Percentiles rank a stretch among this genome's conserved stretches.
phyloP scores from a whole-genome alignment of 2,113 vertebrate species.

The Ursus arctos region DNA sequence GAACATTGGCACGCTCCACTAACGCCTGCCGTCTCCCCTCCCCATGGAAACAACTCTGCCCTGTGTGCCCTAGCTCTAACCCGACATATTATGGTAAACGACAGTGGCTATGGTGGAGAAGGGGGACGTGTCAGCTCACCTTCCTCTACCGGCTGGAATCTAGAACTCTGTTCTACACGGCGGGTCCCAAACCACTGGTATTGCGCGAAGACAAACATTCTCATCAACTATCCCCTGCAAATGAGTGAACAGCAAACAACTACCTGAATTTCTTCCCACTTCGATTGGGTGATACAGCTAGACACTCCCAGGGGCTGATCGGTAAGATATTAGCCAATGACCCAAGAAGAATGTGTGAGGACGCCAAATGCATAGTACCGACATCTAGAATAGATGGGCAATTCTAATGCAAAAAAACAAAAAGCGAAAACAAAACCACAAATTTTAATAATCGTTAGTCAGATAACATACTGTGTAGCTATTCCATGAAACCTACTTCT shows the following conservation, averaged over 20 bases:
- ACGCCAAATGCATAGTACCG: neutral
- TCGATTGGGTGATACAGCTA: neutral
- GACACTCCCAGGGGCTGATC: neutral
- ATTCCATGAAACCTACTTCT: neutral
- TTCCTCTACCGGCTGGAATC: neutral
- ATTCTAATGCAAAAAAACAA: neutral
- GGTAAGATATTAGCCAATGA: neutral
- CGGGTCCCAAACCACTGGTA: neutral
- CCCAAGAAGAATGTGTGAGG: neutral
- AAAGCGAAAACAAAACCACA: neutral
- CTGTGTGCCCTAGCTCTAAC: neutral
- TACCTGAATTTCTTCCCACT: neutral
- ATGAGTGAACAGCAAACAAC: neutral
- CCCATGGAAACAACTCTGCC: neutral
- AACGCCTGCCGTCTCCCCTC: neutral
- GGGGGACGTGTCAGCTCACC: neutral
- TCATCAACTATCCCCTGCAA: neutral
- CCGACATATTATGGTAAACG: neutral
- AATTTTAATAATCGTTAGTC: neutral
- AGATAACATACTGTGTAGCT: neutral
- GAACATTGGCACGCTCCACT: too few species aligned
- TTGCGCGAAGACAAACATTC: neutral
- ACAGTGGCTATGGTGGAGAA: fast-evolving
- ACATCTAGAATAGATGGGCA: neutral
- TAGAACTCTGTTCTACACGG: neutral